Conservation (phyloP, 2,797 vertebrate genomes). For the Phataginus tricuspis region DNA sequence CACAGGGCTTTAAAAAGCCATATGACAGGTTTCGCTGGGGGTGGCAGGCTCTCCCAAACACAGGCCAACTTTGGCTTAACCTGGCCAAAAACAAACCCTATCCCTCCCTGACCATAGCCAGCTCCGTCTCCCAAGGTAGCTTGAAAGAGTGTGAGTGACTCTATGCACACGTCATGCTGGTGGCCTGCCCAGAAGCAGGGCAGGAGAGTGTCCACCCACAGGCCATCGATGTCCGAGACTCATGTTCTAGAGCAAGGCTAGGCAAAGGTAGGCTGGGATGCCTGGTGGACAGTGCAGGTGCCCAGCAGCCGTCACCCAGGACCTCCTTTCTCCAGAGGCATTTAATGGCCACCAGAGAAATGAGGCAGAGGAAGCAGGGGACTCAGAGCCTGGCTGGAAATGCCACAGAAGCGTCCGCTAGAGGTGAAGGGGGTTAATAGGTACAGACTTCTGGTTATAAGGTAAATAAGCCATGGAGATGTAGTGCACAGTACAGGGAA, state of each 20-base stretch:
- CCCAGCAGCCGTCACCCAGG: fast-evolving
- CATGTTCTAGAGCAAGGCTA: neutral
- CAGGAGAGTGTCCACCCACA: neutral
- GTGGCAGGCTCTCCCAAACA: neutral
- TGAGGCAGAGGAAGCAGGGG: neutral
- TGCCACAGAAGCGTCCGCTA: neutral
- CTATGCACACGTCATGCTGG: neutral
- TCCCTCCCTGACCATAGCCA: neutral
- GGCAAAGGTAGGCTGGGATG: neutral
- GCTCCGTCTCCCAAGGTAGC: neutral
- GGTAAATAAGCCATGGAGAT: neutral
- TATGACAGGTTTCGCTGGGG: neutral
- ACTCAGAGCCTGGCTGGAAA: neutral
- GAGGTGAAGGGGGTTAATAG: neutral
- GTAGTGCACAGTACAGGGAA: neutral
- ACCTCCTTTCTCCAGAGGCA: neutral
- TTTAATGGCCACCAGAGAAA: neutral
- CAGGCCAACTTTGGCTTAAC: neutral
- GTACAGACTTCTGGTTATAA: neutral
- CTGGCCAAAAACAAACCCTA: neutral
- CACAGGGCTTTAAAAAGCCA: neutral
- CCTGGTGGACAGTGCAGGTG: neutral
- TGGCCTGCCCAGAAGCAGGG: neutral
- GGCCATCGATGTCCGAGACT: neutral
- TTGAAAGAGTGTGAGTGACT: neutral